Conservation (phyloP, 2,888 invertebrate species). For the Euzophera pinguis region DNA sequence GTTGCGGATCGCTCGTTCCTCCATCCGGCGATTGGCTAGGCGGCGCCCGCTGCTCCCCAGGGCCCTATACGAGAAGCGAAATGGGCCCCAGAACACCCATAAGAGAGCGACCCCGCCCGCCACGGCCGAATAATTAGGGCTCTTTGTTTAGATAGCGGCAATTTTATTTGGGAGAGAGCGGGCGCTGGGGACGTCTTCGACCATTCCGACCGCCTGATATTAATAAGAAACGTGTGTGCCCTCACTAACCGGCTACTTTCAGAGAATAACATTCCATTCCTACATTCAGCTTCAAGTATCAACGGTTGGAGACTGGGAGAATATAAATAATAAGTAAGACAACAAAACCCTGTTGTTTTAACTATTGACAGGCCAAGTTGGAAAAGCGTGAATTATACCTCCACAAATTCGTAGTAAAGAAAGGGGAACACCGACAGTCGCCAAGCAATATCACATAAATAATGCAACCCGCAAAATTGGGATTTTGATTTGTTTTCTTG, state of each 20-base stretch:
- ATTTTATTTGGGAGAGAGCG: constrained; percentile 80
- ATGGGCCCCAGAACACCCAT: constrained; percentile 85
- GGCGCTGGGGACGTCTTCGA: constrained; percentile 76
- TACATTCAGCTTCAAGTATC: constrained; percentile 37
- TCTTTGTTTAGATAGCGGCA: constrained; percentile 82
- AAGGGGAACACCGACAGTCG: constrained; percentile 67
- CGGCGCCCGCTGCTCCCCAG: constrained; percentile 81
- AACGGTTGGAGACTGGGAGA: constrained; percentile 19
- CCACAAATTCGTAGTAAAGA: constrained; percentile 62
- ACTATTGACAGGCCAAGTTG: constrained; percentile 57
- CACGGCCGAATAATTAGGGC: constrained; percentile 83
- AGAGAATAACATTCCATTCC: constrained; percentile 39
- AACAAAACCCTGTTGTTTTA: constrained; percentile 23
- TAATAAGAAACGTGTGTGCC: constrained; percentile 76
- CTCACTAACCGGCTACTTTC: constrained; percentile 44
- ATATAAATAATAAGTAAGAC: constrained; percentile 13
- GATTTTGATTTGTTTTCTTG: constrained; percentile 78
- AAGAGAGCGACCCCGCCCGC: constrained; percentile 84
- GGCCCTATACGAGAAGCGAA: constrained; percentile 83
- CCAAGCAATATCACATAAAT: constrained; percentile 76
- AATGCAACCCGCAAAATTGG: constrained; percentile 74
- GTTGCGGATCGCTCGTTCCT: constrained; percentile 77
- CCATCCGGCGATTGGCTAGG: constrained; percentile 82
- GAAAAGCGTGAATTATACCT: constrained; percentile 55
- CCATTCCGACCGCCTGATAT: constrained; percentile 74